These are phyloP conservation scores for Drosophila multiciliata DNA, from an alignment of 2,888 invertebrate genomes.

Conservation along the genomic window DNA sequence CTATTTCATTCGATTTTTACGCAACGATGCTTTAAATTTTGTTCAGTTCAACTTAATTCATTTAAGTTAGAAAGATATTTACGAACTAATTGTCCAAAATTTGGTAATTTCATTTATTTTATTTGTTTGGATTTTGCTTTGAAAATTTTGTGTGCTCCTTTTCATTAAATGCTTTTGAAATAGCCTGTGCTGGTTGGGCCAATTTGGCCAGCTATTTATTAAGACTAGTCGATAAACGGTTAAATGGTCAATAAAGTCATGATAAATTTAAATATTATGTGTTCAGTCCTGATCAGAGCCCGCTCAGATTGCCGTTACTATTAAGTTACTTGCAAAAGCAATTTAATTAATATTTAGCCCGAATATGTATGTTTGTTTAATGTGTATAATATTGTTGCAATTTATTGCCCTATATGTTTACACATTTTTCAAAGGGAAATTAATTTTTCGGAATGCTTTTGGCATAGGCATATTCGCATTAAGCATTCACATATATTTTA, in stretches of 20 bases:
- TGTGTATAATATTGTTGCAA: conserved; percentile 3
- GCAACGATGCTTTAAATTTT: conserved; percentile 1
- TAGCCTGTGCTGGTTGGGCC: no score
- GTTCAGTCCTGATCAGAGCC: neutral
- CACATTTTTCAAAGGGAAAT: conserved; percentile 45
- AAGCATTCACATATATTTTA: conserved; percentile 20
- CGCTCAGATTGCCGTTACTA: neutral
- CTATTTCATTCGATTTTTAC: neutral
- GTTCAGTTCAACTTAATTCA: conserved; percentile 26
- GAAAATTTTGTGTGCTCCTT: neutral
- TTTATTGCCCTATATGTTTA: conserved; percentile 28
- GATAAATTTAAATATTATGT: neutral
- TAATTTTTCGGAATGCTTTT: conserved; percentile 41
- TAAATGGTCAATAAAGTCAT: neutral
- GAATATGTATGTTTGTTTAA: conserved; percentile 5
- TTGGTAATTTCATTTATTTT: conserved; percentile 9
- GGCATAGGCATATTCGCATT: conserved; percentile 31
- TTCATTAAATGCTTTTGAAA: neutral
- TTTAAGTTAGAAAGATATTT: neutral
- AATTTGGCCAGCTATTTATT: neutral
- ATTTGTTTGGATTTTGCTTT: neutral
- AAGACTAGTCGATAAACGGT: neutral
- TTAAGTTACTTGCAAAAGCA: conserved; percentile 8
- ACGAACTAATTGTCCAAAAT: conserved; percentile 13
- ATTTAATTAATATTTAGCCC: conserved; percentile 38